A percentile compares a stretch with the other conserved stretches of the same genome.
Evolutionary conservation across 2,888 invertebrate genomes (phyloP).

Genomic region (Ptychoptera contaminata): DNA sequence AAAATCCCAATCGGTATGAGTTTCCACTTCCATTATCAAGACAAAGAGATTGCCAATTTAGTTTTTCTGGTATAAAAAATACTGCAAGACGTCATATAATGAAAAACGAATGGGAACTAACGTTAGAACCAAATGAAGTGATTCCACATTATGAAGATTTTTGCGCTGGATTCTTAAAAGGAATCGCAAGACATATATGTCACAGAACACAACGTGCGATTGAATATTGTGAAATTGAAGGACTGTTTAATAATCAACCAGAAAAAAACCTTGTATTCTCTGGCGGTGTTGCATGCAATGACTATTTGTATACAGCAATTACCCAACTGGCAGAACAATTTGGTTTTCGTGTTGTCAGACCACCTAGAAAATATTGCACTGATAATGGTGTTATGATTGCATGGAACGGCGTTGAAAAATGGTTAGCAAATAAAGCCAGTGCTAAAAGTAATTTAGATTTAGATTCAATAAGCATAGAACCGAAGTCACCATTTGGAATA

Average conservation of each 20-base stretch:
- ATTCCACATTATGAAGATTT: constrained; percentile 64
- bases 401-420: constrained; percentile 87
- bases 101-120: constrained; percentile 39
- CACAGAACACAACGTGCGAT: constrained; percentile 73
- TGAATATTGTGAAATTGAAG: constrained; percentile 44
- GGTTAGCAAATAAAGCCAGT: constrained; percentile 9
- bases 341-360: constrained; percentile 51
- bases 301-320: constrained; percentile 58
- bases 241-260: constrained; percentile 40
- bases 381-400: constrained; percentile 99
- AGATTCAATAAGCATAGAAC: constrained; percentile 36
- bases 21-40: constrained; percentile 49
- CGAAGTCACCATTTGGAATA: constrained; percentile 18
- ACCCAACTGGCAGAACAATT: constrained; percentile 46
- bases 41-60: constrained; percentile 73
- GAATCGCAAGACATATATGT: constrained; percentile 60
- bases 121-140: constrained; percentile 46
- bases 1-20: constrained; percentile 44
- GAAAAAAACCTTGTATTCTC: constrained; percentile 57
- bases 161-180: constrained; percentile 71
- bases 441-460: constrained; percentile 27
- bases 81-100: constrained; percentile 37
- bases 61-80: constrained; percentile 71
- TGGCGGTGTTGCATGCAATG: constrained; percentile 93
- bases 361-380: constrained; percentile 75